These are phyloP conservation scores for Schrankia costaestrigalis DNA, from an alignment of 2,888 invertebrate species.

Conservation along the genomic window DNA sequence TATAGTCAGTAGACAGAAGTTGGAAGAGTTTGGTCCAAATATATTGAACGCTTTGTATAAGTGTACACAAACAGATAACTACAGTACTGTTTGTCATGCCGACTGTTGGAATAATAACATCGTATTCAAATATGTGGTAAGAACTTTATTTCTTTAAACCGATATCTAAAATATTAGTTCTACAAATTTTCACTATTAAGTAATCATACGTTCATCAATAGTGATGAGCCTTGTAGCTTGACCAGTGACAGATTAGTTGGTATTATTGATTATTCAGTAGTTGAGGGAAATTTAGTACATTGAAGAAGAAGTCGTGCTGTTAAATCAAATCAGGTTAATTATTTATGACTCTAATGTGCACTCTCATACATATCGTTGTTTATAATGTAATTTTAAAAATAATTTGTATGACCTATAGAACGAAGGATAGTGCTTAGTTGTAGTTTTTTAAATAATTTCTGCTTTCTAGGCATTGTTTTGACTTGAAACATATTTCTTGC, in stretches of 20 bases:
- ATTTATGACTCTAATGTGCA: too few species aligned
- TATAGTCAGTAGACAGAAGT: constrained; percentile 36
- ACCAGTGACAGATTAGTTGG: too few species aligned
- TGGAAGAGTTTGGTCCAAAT: constrained; percentile 40
- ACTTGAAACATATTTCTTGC: constrained; percentile 30
- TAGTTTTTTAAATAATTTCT: background rate
- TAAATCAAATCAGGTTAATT: background rate
- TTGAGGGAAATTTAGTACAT: too few species aligned
- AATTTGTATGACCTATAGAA: too few species aligned
- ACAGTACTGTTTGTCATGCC: constrained; percentile 58
- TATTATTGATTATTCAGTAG: too few species aligned
- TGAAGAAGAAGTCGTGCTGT: background rate
- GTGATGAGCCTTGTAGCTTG: too few species aligned
- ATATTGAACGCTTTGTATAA: constrained; percentile 48
- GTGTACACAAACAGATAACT: constrained; percentile 40
- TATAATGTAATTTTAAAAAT: too few species aligned
- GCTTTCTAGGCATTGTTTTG: background rate
- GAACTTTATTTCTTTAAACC: background rate
- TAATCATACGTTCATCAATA: too few species aligned
- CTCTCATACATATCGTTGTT: too few species aligned
- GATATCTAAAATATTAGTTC: constrained; percentile 1
- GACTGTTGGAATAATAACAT: constrained; percentile 66
- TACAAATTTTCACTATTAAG: background rate
- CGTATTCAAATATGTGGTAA: constrained; percentile 53
- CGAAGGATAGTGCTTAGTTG: background rate